These are phyloP conservation scores for Ypsolopha scabrella DNA, from an alignment of 2,888 invertebrate genomes.

Conservation along the genomic window DNA sequence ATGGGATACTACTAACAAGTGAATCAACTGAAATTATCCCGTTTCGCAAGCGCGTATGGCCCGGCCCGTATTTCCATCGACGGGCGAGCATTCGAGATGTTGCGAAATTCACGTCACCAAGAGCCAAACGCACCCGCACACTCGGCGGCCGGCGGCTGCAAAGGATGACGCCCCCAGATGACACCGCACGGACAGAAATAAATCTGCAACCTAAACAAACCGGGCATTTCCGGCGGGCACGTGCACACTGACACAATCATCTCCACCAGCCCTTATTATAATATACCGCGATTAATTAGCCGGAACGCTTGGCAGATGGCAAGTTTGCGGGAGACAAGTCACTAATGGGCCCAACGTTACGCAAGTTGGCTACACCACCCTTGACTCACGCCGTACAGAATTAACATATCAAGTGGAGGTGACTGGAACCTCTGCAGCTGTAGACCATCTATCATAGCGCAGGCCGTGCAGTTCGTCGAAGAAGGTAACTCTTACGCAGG, in stretches of 20 bases:
- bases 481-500: no score
- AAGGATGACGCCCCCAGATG: slow-evolving; percentile 59
- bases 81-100: slow-evolving; percentile 28
- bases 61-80: slow-evolving; percentile 35
- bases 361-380: slow-evolving; percentile 35
- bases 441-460: slow-evolving; percentile 27
- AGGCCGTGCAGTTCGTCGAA: no score
- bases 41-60: slow-evolving; percentile 29
- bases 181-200: slow-evolving; percentile 59
- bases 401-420: slow-evolving; percentile 40
- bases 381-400: slow-evolving; percentile 48
- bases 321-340: slow-evolving; percentile 33
- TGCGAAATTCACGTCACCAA: slow-evolving; percentile 47
- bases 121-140: slow-evolving; percentile 37
- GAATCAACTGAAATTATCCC: slow-evolving; percentile 13
- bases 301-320: slow-evolving; percentile 3
- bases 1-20: slow-evolving; percentile 4
- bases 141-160: slow-evolving; percentile 23
- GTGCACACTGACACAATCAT: slow-evolving; percentile 48
- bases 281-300: slow-evolving; percentile 11
- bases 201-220: slow-evolving; percentile 63
- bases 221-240: slow-evolving; percentile 58
- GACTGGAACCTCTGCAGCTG: slow-evolving; percentile 36
- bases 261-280: slow-evolving; percentile 6
- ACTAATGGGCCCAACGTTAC: slow-evolving; percentile 51